Base-by-base conservation (phyloP, 2,113 vertebrate species). In the Phalacrocorax pelagicus region DNA sequence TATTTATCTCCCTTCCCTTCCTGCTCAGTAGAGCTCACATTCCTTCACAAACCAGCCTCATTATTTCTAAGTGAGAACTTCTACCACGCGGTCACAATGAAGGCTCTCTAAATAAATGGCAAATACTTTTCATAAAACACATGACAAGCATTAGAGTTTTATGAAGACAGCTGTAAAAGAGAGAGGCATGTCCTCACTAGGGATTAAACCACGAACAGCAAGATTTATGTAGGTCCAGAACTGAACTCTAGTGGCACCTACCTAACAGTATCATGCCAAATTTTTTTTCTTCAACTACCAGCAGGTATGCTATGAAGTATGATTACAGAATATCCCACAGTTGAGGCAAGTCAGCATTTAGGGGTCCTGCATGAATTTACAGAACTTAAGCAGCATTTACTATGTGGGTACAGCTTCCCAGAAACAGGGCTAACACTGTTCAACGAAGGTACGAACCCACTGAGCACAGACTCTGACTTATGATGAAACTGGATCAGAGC, bases 391-490 rank as follows among this genome's bases (percentile, higher is more conserved):
- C 36, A 66, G 54, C 0, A 0, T 12, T 26, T 15, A 2, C 23
- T 9, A 1, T 7, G 27, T 3, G 6, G 18, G 36, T 24, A 21
- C 26, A 40, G 55, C 49, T 58, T 23, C 51, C 42, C 51, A 57
- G 34, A 29, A 11, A 20, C 8, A 22, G 34, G 32, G n/a, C 32
- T 51, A 75, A 47, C 52, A 9, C 40, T 4, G 6, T 3, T 32
- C 16, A 49, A 10, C 3, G 7, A 9, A 30, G 49, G 18, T 5
- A 18, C 17, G 71, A 90, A 46, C 7, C 15, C 12, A 15, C 29
- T 1, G 8, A 51, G 26, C 0, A 1, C 51, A 44, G 36, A 11
- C 23, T 17, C 10, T 22, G 42, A n/a, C 61, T 63, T 6, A 19
- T 2, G 17, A 59, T 3, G 23, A n/a, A 20, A 52, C 10, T 1